Base-by-base conservation (phyloP, 1,140 invertebrate species). In the Aphaenogaster ashmeadi region DNA sequence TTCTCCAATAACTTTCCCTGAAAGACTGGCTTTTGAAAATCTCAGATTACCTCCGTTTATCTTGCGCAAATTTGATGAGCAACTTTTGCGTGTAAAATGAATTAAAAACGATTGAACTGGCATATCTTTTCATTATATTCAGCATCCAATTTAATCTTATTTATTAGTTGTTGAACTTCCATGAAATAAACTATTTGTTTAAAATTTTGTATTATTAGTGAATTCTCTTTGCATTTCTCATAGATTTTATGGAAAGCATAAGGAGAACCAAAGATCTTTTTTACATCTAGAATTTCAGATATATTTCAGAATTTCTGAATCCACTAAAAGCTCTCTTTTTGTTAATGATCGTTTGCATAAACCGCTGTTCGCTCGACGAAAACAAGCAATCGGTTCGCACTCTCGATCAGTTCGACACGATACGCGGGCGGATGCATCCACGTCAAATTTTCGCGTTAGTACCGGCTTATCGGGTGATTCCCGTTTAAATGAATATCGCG, bases 401-500 rank as follows among this genome's bases (percentile, higher is more conserved):
- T 38, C 80, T 74, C 67, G 67, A 83, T 83, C 67, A 71, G 64
- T 13, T 52, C 36, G 47, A 41, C 77, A 13, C 47, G 18, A 81
- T 33, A 54, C 38, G 21, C 41, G 47, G 64, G 44, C 41, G 18
- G 18, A 66, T 52, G 6, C 38, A 44, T 83, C 41, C 47, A 74
- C 41, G 27, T 83, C 21, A 83, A 60, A 74, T 83, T 74, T 67
- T 74, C 54, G 18, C 21, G 67, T 83, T 83, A 83, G 27, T 56
- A 47, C 38, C 41, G 54, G 67, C 67, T 83, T 83, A 72, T 72
- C 79, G 50, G 50, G 21, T 72, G 79, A 83, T 74, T 50, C 80
- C 52, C 38, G 27, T 72, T 83, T 83, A 83, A 83, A 83, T 83
- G 80, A 83, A 83, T 83, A 83, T 74, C 54, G n/a, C 80, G 79